Evolutionary conservation across 2,113 vertebrate species (phyloP), one percentile per base, ranked within the genome.

Genomic region (Mesoclemmys tuberculata): DNA sequence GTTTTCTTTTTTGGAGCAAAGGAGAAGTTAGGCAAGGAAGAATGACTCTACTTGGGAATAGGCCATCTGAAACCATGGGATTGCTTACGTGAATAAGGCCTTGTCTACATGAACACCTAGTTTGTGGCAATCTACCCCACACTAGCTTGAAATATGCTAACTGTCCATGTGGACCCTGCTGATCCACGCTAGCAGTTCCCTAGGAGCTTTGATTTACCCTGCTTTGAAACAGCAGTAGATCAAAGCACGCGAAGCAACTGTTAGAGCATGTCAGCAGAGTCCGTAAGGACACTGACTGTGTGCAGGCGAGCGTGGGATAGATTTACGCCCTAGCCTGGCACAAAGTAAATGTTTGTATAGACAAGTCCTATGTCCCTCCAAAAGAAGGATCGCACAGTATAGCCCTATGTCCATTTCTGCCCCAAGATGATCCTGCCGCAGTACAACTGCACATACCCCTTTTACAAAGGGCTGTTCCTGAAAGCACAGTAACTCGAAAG

Each of bases 401-500:
- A 68, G 2, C 82, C 80, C 90, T 91, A 3, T 2, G 10, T 12
- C 38, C 8, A 85, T 89, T 93, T 93, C 48, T 87, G 89, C 38
- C 46, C 41, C 35, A 46, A 77, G 26, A 3, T 26, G 41, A 13
- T 77, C 26, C 41, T 29, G 12, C 12, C 38, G n/a, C 35, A 71
- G n/a, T 71, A 71, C 35, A 77, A 77, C 38, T 10, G 12, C 5
- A 5, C 22, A 29, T 41, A 2, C 14, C 19, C 48, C 44, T 14
- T 85, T 27, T 89, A 21, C 11, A 74, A 13, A 61, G 5, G 74
- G 85, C 77, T 80, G 1, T 2, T 41, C 46, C 86, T 31, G 12
- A 49, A 51, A 94, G 41, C 35, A 46, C 14, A 82, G 48, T 93
- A 93, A 94, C 88, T 94, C 86, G 96, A 96, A 95, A 80, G 86